These are phyloP conservation scores for Pristionchus pacificus DNA, from an alignment of 1,140 invertebrate genomes.

Conservation along the genomic window DNA sequence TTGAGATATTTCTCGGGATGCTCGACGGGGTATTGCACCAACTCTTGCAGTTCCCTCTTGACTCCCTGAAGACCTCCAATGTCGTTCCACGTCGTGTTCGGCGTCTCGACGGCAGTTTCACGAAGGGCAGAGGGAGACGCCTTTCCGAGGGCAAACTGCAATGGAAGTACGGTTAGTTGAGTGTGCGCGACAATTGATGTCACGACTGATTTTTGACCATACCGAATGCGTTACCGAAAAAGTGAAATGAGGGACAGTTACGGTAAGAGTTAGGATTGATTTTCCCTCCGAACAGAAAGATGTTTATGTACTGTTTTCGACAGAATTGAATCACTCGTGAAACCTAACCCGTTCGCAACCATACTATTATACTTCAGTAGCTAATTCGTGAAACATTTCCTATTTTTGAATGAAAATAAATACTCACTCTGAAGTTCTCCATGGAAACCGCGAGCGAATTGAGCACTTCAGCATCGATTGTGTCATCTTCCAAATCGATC, in stretches of 20 bases:
- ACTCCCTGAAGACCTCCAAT: slow-evolving; percentile 93
- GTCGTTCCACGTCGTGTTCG: slow-evolving; percentile 92
- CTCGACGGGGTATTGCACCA: slow-evolving; percentile 96
- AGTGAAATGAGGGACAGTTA: too few species aligned
- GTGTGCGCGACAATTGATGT: too few species aligned
- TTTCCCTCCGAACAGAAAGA: too few species aligned
- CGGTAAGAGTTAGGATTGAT: too few species aligned
- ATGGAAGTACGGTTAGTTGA: too few species aligned
- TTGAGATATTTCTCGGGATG: slow-evolving; percentile 99
- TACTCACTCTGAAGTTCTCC: slow-evolving; percentile 81
- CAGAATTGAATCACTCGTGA: too few species aligned
- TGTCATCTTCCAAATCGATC: slow-evolving; percentile 96
- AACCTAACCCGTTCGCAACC: too few species aligned
- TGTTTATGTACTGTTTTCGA: too few species aligned
- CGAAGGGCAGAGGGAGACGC: slow-evolving; percentile 92
- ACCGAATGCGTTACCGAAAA: too few species aligned
- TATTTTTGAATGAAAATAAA: slow-evolving; percentile 4
- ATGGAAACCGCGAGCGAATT: slow-evolving; percentile 93
- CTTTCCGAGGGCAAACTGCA: slow-evolving; percentile 84
- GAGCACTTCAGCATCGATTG: slow-evolving; percentile 95
- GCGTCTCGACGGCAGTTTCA: slow-evolving; percentile 96
- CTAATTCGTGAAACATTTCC: too few species aligned
- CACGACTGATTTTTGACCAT: too few species aligned
- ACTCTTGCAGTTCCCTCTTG: slow-evolving; percentile 91
- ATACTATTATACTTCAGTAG: too few species aligned